Percentiles rank a stretch among this genome's conserved stretches.
These are phyloP conservation scores for Hecatera dysodea DNA, from an alignment of 2,888 invertebrate genomes.

Conservation along the genomic window DNA sequence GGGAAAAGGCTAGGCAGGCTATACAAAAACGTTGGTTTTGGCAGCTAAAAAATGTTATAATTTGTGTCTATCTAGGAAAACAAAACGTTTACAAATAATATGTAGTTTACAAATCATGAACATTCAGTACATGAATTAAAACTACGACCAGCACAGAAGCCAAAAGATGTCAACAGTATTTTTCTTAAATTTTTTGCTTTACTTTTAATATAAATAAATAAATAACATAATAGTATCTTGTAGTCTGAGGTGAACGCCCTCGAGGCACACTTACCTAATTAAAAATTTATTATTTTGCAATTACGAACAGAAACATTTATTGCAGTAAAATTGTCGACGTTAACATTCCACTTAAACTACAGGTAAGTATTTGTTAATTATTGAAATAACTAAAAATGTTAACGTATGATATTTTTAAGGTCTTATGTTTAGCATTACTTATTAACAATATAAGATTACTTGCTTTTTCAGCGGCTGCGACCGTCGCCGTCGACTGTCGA, in stretches of 20 bases:
- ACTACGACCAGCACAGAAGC: neutral
- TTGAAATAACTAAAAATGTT: neutral
- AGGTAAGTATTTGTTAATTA: slow-evolving; percentile 24
- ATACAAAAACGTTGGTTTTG: no score
- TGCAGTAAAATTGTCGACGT: slow-evolving; percentile 64
- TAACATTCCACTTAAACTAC: slow-evolving; percentile 23
- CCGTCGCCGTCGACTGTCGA: no score
- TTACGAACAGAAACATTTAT: slow-evolving; percentile 66
- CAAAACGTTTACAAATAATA: no score
- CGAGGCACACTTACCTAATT: slow-evolving; percentile 83
- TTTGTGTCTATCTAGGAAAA: no score
- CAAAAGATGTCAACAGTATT: neutral
- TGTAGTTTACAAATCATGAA: no score
- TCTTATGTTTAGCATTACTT: slow-evolving; percentile 7
- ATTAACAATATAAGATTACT: neutral
- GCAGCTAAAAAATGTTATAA: no score
- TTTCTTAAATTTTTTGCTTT: slow-evolving; percentile 12
- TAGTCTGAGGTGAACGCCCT: slow-evolving; percentile 76
- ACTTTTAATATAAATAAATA: neutral
- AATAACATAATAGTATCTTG: neutral
- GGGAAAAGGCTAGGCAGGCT: no score
- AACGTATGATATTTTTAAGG: slow-evolving; percentile 7
- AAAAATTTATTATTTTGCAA: slow-evolving; percentile 76
- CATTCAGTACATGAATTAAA: neutral
- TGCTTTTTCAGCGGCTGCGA: neutral